phyloP scores from a whole-genome alignment of 2,888 invertebrate species.

The Eristalinus sepulchralis region DNA sequence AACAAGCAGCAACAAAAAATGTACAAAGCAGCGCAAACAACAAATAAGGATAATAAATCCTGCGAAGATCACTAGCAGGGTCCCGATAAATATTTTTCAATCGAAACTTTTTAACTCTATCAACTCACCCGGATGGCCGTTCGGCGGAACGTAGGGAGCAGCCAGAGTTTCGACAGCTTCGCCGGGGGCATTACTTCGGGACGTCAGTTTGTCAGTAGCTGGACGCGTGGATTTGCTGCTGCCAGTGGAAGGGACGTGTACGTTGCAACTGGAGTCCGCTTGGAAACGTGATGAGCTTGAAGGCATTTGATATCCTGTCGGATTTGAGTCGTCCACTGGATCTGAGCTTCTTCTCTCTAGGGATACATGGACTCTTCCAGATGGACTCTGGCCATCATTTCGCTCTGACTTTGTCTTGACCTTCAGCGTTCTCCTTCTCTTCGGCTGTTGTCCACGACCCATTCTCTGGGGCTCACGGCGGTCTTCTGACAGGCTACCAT shows the following conservation, averaged over 20 bases:
- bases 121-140: slow-evolving; percentile 61
- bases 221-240: neutral
- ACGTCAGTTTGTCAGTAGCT: slow-evolving; percentile 13
- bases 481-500: neutral
- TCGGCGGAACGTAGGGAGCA: slow-evolving; percentile 47
- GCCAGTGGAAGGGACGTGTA: too few relatives aligned
- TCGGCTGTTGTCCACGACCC: neutral
- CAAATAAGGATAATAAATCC: slow-evolving; percentile 50
- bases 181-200: slow-evolving; percentile 14
- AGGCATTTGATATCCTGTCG: neutral
- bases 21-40: slow-evolving; percentile 21
- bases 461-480: neutral
- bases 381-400: neutral
- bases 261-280: neutral
- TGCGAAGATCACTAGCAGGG: slow-evolving; percentile 30
- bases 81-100: slow-evolving; percentile 59
- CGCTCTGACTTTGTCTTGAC: neutral
- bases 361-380: neutral
- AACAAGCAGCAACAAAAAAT: slow-evolving; percentile 34
- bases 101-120: slow-evolving; percentile 50
- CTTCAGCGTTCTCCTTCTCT: neutral
- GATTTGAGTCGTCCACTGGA: neutral
- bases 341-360: neutral
- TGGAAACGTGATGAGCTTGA: neutral
- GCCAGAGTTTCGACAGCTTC: slow-evolving; percentile 40